These are phyloP conservation scores for Etheostoma spectabile DNA, from an alignment of 2,113 vertebrate genomes.

Conservation along the genomic window DNA sequence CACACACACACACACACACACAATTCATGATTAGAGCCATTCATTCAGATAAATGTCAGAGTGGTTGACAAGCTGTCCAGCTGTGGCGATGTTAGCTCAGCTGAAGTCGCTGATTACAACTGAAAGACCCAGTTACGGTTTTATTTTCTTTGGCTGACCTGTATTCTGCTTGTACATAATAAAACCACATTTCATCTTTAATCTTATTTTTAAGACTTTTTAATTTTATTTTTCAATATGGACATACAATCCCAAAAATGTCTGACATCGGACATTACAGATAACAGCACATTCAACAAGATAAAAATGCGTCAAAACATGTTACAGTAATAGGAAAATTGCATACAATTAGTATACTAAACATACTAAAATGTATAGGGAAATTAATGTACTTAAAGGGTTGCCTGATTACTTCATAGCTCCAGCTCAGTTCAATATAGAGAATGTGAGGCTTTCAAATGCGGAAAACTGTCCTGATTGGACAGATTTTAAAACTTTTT, in stretches of 20 bases:
- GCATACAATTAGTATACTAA: too few species aligned
- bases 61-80: constrained; percentile 76
- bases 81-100: constrained; percentile 67
- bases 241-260: not conserved
- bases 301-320: not conserved
- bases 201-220: not conserved
- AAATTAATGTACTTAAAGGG: not conserved
- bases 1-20: not conserved
- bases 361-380: not conserved
- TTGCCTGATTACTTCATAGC: not conserved
- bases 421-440: not conserved
- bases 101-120: constrained; percentile 70
- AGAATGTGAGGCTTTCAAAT: constrained; percentile 1
- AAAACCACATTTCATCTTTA: not conserved
- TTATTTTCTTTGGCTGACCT: constrained; percentile 25
- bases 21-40: constrained; percentile 69
- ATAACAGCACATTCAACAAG: not conserved
- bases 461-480: not conserved
- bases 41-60: constrained; percentile 76
- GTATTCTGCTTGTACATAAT: constrained; percentile 14
- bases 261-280: not conserved
- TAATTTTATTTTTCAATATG: too few species aligned
- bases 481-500: not conserved
- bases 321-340: too few species aligned
- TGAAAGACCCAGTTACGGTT: constrained; percentile 66